Conservation (phyloP, 2,797 vertebrate species). For the Leptoclinus maculatus region DNA sequence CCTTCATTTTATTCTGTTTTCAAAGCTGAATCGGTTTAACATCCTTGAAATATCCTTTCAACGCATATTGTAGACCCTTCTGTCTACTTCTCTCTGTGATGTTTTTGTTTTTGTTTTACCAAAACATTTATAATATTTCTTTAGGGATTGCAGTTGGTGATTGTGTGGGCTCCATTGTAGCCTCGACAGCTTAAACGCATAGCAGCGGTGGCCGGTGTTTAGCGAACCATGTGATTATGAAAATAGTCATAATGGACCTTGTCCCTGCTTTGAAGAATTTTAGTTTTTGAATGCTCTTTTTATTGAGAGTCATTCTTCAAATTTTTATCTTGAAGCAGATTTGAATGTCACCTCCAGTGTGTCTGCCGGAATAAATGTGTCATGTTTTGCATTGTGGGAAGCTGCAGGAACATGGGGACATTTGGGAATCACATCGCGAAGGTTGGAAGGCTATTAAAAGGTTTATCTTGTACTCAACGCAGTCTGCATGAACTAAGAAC, state of each 20-base stretch:
- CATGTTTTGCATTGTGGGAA: slow-evolving; percentile 10
- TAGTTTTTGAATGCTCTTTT: not conserved
- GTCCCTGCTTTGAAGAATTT: not conserved
- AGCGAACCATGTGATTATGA: not conserved
- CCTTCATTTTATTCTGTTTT: not conserved
- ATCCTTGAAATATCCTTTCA: not conserved
- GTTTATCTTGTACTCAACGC: slow-evolving; percentile 13
- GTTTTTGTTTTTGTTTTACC: not conserved
- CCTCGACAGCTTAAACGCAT: not conserved
- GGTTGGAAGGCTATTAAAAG: slow-evolving; percentile 13
- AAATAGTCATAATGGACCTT: not conserved
- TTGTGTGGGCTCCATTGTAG: not conserved
- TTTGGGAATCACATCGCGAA: slow-evolving; percentile 26
- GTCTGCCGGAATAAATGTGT: slow-evolving; percentile 13
- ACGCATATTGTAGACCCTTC: not conserved
- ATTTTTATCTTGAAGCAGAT: slow-evolving; percentile 40
- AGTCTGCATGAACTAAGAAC: not conserved
- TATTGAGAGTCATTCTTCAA: slow-evolving; percentile 32
- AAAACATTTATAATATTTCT: not conserved
- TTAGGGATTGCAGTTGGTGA: not conserved
- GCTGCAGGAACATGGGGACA: slow-evolving; percentile 31
- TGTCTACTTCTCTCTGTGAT: not conserved
- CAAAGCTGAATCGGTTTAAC: not conserved
- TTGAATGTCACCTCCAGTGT: slow-evolving; percentile 30
- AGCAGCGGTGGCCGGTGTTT: not conserved